A percentile compares a stretch with the other conserved stretches of the same genome.
Conservation (phyloP, 2,113 vertebrate species). For the Leucoraja erinaceus region DNA sequence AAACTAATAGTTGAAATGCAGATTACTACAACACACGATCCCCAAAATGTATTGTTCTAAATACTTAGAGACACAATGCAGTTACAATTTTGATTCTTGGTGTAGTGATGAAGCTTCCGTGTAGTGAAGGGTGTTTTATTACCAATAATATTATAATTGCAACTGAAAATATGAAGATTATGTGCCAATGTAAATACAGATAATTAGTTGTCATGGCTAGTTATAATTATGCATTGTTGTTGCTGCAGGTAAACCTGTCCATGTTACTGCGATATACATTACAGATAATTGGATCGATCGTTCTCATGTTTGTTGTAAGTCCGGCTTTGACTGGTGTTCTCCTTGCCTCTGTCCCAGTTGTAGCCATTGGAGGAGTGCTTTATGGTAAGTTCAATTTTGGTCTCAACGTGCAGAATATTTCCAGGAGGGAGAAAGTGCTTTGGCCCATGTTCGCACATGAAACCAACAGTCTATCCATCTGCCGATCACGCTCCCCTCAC, state of each 20-base stretch:
- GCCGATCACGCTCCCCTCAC: too few relatives aligned
- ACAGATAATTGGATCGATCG: slow-evolving; percentile 37
- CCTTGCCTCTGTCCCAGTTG: slow-evolving; percentile 33
- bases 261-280: slow-evolving; percentile 36
- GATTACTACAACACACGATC: too few relatives aligned
- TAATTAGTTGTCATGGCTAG: neutral
- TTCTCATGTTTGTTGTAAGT: slow-evolving; percentile 39
- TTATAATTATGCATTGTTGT: neutral
- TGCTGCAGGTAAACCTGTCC: slow-evolving; percentile 37
- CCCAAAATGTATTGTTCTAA: too few relatives aligned
- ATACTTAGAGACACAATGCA: neutral
- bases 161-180: neutral
- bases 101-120: neutral
- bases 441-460: neutral
- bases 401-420: too few relatives aligned
- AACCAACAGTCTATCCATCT: neutral
- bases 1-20: too few relatives aligned
- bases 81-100: neutral
- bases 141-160: neutral
- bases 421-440: neutral
- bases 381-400: slow-evolving; percentile 37
- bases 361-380: slow-evolving; percentile 35
- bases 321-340: slow-evolving; percentile 37
- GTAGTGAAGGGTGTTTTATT: neutral
- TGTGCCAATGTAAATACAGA: neutral